A percentile compares a stretch with the other conserved stretches of the same genome.
Evolutionary conservation across 2,113 vertebrate species (phyloP).

Genomic region (Parus major): DNA sequence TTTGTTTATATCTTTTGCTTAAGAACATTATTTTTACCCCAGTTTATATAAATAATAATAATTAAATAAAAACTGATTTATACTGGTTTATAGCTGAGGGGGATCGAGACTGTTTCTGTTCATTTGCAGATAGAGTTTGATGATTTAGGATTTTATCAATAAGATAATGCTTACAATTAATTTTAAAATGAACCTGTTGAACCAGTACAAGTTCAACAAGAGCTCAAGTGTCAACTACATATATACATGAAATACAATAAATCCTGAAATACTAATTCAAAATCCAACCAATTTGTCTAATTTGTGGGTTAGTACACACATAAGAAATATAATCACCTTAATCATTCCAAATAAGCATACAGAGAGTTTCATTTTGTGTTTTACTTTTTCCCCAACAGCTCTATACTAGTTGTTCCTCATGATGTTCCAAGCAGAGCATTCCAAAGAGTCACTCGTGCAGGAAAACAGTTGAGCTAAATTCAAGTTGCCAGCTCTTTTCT

Average conservation of each 20-base stretch:
- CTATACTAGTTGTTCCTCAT: not conserved
- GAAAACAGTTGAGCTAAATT: slow-evolving; percentile 53
- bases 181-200: not conserved
- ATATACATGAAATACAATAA: not conserved
- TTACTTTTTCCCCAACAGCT: not conserved
- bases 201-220: not conserved
- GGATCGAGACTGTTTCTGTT: not conserved
- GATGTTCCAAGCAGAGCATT: slow-evolving; percentile 40
- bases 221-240: not conserved
- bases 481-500: slow-evolving; percentile 12
- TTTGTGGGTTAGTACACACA: not conserved
- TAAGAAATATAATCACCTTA: not conserved
- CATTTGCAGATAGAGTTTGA: not conserved
- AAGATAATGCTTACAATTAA: slow-evolving; percentile 28
- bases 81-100: not conserved
- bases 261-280: not conserved
- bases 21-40: not conserved
- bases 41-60: not conserved
- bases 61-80: not conserved
- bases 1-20: not conserved
- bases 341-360: not conserved
- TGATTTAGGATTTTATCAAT: slow-evolving; percentile 2
- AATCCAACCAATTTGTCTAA: slow-evolving; percentile 11
- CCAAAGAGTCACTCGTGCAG: slow-evolving; percentile 47
- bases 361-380: not conserved